These are phyloP conservation scores for Rousettus madagascariensis DNA, from an alignment of 2,797 vertebrate genomes.

Conservation along the genomic window DNA sequence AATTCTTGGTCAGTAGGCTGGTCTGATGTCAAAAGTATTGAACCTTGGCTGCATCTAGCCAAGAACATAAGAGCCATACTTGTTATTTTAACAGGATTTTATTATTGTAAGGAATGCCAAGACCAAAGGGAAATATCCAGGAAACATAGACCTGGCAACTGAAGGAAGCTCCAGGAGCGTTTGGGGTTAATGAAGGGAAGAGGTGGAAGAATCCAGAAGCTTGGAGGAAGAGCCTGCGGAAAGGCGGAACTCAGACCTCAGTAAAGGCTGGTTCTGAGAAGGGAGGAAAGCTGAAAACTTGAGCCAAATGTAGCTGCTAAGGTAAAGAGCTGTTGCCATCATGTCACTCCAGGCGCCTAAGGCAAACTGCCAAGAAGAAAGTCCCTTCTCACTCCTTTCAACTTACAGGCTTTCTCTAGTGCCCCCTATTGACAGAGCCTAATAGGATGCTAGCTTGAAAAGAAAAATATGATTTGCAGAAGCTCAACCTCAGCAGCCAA, in stretches of 20 bases:
- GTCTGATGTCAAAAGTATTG: neutral
- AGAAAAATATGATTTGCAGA: neutral
- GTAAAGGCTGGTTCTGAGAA: neutral
- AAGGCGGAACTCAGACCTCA: neutral
- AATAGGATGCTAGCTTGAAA: neutral
- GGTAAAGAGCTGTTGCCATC: neutral
- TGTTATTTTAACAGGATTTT: neutral
- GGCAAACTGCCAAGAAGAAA: neutral
- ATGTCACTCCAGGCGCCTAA: rapidly evolving
- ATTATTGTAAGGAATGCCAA: neutral
- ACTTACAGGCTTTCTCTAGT: neutral
- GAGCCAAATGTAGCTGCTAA: neutral
- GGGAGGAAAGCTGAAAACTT: neutral
- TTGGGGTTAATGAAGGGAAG: neutral
- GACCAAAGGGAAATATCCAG: neutral
- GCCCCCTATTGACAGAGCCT: neutral
- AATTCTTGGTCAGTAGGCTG: neutral
- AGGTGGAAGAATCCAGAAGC: neutral
- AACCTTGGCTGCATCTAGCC: neutral
- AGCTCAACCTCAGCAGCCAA: neutral
- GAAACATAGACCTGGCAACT: neutral
- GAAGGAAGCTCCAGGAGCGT: neutral
- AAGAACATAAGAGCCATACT: neutral
- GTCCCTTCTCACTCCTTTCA: neutral
- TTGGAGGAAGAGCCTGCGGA: neutral